These are phyloP conservation scores for Burhinus bistriatus DNA, from an alignment of 2,113 vertebrate genomes.

Conservation along the genomic window DNA sequence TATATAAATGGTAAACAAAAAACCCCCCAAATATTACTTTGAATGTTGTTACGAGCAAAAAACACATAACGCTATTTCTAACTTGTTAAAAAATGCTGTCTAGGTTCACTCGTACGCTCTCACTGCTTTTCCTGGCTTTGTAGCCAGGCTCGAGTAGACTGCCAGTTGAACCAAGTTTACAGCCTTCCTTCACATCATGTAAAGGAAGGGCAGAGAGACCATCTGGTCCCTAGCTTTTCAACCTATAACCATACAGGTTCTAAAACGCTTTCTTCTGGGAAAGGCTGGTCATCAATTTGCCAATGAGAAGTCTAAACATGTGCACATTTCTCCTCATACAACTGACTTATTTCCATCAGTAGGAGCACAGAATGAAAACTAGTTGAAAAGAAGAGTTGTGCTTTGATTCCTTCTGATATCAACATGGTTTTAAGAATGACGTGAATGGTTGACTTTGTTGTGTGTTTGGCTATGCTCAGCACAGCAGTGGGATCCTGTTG, in stretches of 20 bases:
- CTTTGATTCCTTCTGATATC: neutral
- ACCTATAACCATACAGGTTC: neutral
- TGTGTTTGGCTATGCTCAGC: neutral
- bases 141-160: neutral
- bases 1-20: neutral
- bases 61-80: fast-evolving
- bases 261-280: neutral
- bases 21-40: fast-evolving
- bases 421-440: neutral
- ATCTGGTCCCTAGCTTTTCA: neutral
- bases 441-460: neutral
- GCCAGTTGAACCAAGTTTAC: neutral
- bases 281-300: neutral
- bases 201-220: neutral
- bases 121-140: neutral
- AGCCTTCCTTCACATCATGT: neutral
- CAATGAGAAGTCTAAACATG: neutral
- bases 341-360: neutral
- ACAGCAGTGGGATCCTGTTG: neutral
- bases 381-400: neutral
- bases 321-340: neutral
- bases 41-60: neutral
- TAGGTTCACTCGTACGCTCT: neutral
- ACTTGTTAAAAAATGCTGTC: neutral
- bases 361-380: neutral